Percentiles rank a stretch among this genome's conserved stretches.
phyloP scores from a whole-genome alignment of 2,888 invertebrate genomes.

The Dynastes hyllus region DNA sequence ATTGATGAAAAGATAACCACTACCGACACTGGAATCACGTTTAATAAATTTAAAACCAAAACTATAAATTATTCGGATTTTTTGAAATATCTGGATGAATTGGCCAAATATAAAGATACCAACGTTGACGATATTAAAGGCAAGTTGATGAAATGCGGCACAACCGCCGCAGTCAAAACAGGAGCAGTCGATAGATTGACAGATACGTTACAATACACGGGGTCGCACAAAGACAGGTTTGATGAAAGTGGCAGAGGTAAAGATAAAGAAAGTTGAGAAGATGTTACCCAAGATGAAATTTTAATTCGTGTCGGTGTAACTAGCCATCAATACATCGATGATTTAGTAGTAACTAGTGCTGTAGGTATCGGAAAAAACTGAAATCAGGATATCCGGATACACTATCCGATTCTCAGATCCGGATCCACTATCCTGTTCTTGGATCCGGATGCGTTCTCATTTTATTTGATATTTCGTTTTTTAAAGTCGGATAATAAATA shows the following conservation, averaged over 20 bases:
- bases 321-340: too few species aligned
- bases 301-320: too few species aligned
- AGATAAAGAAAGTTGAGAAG: slow-evolving; percentile 89
- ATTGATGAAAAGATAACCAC: slow-evolving; percentile 86
- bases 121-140: slow-evolving; percentile 83
- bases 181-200: slow-evolving; percentile 83
- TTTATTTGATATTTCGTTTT: too few species aligned
- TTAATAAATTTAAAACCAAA: slow-evolving; percentile 78
- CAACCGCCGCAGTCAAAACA: slow-evolving; percentile 71
- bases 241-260: slow-evolving; percentile 88
- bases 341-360: too few species aligned
- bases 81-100: slow-evolving; percentile 83
- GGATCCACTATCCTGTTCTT: too few species aligned
- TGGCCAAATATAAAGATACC: slow-evolving; percentile 85
- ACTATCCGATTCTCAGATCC: too few species aligned
- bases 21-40: slow-evolving; percentile 92
- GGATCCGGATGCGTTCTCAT: too few species aligned
- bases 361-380: too few species aligned
- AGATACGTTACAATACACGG: slow-evolving; percentile 89
- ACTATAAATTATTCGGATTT: slow-evolving; percentile 63
- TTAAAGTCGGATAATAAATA: too few species aligned
- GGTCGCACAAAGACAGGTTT: slow-evolving; percentile 88
- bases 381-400: too few species aligned
- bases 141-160: slow-evolving; percentile 84
- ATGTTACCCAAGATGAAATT: slow-evolving; percentile 75